Evolutionary conservation across 1,140 invertebrate genomes (phyloP).

Genomic region (Panonychus citri): DNA sequence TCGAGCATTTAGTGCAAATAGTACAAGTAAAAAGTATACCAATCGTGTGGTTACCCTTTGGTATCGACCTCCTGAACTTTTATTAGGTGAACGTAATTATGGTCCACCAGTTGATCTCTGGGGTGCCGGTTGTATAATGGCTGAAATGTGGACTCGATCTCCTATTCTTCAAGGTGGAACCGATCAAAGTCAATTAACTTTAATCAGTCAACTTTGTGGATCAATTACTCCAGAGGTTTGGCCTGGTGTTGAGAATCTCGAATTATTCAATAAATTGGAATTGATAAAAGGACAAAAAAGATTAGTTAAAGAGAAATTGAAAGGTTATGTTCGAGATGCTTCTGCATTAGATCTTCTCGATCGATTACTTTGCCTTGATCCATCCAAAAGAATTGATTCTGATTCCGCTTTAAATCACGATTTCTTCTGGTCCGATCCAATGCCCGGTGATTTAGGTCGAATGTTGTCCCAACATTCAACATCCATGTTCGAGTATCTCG

Average conservation of each 20-base stretch:
- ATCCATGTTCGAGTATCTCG: conserved; percentile 89
- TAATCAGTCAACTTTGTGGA: conserved; percentile 89
- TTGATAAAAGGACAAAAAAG: conserved; percentile 71
- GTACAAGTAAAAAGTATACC: conserved; percentile 35
- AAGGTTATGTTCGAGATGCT: conserved; percentile 73
- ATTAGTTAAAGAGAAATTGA: conserved; percentile 66
- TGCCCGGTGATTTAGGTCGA: conserved; percentile 69
- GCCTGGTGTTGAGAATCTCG: conserved; percentile 79
- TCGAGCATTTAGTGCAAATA: conserved; percentile 52
- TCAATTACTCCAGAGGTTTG: conserved; percentile 61
- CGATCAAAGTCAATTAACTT: conserved; percentile 80
- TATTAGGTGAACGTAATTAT: conserved; percentile 70
- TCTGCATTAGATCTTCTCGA: conserved; percentile 81
- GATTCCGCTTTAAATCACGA: conserved; percentile 87
- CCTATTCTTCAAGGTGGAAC: conserved; percentile 53
- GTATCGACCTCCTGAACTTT: conserved; percentile 86
- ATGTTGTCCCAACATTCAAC: conserved; percentile 81
- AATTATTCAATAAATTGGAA: conserved; percentile 74
- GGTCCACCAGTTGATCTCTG: conserved; percentile 75
- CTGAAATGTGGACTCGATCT: conserved; percentile 58
- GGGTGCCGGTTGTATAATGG: conserved; percentile 85
- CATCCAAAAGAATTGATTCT: conserved; percentile 64
- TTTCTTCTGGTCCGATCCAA: conserved; percentile 93
- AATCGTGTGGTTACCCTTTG: conserved; percentile 88
- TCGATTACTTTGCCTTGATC: conserved; percentile 72